phyloP scores from a whole-genome alignment of 2,888 invertebrate species.

The Ectobius pallidus region DNA sequence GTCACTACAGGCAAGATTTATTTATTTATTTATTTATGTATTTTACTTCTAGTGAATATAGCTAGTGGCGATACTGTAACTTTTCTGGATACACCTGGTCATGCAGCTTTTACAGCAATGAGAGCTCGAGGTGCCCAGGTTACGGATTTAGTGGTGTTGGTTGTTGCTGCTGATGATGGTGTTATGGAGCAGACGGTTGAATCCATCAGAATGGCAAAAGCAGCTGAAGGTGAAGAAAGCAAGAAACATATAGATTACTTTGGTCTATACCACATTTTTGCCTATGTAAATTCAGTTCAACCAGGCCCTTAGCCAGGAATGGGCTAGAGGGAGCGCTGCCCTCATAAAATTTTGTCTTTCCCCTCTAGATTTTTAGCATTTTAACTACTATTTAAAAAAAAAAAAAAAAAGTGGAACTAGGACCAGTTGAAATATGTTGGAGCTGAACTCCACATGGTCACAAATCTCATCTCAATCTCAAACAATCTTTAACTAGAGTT shows the following conservation, averaged over 20 bases:
- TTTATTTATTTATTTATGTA: too few species aligned
- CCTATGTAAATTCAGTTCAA: too few species aligned
- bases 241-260: too few species aligned
- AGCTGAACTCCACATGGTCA: too few species aligned
- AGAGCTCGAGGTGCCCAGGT: slow-evolving; percentile 89
- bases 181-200: slow-evolving; percentile 98
- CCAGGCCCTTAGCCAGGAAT: too few species aligned
- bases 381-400: background rate
- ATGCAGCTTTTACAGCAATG: slow-evolving; percentile 97
- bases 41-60: slow-evolving; percentile 62
- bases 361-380: background rate
- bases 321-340: too few species aligned
- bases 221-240: slow-evolving; percentile 65
- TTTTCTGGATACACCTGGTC: slow-evolving; percentile 98
- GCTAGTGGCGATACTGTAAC: slow-evolving; percentile 80
- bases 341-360: too few species aligned
- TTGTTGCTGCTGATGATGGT: slow-evolving; percentile 98
- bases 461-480: too few species aligned
- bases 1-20: too few species aligned
- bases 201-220: slow-evolving; percentile 84
- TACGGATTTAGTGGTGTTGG: slow-evolving; percentile 93
- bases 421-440: too few species aligned
- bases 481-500: too few species aligned
- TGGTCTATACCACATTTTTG: too few species aligned
- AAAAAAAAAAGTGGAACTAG: background rate